Evolutionary conservation across 2,113 vertebrate species (phyloP).

Genomic region (Etheostoma spectabile): DNA sequence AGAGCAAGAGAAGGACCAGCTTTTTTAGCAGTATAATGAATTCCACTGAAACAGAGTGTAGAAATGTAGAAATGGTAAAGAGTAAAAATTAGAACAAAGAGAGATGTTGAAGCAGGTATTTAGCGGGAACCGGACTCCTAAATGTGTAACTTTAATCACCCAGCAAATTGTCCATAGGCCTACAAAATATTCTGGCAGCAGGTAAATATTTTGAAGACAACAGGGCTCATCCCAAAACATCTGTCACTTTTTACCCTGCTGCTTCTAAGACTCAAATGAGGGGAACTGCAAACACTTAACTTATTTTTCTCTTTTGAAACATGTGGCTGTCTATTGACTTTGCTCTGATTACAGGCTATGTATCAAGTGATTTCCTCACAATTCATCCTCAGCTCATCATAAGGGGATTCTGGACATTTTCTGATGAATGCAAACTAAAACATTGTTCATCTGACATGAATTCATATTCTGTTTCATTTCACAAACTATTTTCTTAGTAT

Average conservation of each 20-base stretch:
- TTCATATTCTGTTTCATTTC: conserved; percentile 38
- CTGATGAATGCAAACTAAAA: neutral
- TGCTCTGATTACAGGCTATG: conserved; percentile 9
- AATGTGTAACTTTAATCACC: conserved; percentile 54
- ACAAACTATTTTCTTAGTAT: neutral
- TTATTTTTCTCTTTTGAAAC: conserved; percentile 1
- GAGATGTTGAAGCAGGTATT: conserved; percentile 19
- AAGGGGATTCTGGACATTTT: neutral
- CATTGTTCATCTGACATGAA: conserved; percentile 7
- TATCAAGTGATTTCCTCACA: conserved; percentile 15
- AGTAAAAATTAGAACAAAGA: conserved; percentile 49
- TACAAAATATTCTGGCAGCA: conserved; percentile 36
- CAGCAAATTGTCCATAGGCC: conserved; percentile 2
- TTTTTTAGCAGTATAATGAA: conserved; percentile 76
- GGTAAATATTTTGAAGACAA: conserved; percentile 47
- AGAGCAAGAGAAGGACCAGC: conserved; percentile 68
- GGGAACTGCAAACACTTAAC: neutral
- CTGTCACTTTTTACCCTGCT: conserved; percentile 45
- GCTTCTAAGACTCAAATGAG: conserved; percentile 9
- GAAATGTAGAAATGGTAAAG: conserved; percentile 55
- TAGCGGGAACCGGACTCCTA: conserved; percentile 30
- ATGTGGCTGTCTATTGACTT: neutral
- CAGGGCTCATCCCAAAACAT: conserved; percentile 45
- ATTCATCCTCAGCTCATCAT: neutral
- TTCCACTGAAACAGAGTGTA: conserved; percentile 62